These are phyloP conservation scores for Entelurus aequoreus DNA, from an alignment of 2,113 vertebrate species.

Conservation along the genomic window DNA sequence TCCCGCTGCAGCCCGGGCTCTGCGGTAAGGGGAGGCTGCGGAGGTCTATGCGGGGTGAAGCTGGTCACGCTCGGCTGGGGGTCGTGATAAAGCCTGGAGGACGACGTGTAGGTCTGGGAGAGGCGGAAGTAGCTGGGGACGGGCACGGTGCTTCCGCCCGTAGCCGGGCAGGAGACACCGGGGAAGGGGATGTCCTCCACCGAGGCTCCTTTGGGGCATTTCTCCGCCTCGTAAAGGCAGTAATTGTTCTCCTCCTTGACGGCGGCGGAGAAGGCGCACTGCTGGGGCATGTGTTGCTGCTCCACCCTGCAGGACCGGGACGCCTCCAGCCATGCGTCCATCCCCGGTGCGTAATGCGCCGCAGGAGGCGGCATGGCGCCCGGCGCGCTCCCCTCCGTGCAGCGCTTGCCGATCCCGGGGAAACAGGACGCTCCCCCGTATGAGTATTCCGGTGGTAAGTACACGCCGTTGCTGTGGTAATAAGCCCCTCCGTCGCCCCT, in stretches of 20 bases:
- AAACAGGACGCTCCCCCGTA: slow-evolving; percentile 91
- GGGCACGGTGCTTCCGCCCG: slow-evolving; percentile 76
- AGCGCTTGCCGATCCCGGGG: slow-evolving; percentile 85
- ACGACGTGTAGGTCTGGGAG: slow-evolving; percentile 88
- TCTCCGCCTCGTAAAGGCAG: slow-evolving; percentile 94
- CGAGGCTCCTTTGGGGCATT: slow-evolving; percentile 84
- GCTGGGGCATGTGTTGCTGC: slow-evolving; percentile 77
- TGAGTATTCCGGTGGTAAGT: slow-evolving; percentile 88
- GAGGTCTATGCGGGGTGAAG: slow-evolving; percentile 77
- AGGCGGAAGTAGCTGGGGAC: slow-evolving; percentile 98
- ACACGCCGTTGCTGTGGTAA: slow-evolving; percentile 85
- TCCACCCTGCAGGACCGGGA: slow-evolving; percentile 90
- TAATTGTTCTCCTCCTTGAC: slow-evolving; percentile 97
- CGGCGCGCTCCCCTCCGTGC: slow-evolving; percentile 80
- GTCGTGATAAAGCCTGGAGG: slow-evolving; percentile 81
- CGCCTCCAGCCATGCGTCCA: slow-evolving; percentile 92
- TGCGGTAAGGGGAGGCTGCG: slow-evolving; percentile 68
- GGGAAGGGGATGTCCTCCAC: slow-evolving; percentile 79
- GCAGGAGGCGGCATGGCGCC: slow-evolving; percentile 77
- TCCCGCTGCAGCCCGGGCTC: slow-evolving; percentile 75
- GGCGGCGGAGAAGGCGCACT: slow-evolving; percentile 88
- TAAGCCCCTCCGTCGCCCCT: slow-evolving; percentile 85
- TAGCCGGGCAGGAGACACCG: slow-evolving; percentile 73
- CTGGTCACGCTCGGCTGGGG: slow-evolving; percentile 74
- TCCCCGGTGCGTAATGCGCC: slow-evolving; percentile 80